phyloP scores from a whole-genome alignment of 2,113 vertebrate species.

The Taxidea taxus region DNA sequence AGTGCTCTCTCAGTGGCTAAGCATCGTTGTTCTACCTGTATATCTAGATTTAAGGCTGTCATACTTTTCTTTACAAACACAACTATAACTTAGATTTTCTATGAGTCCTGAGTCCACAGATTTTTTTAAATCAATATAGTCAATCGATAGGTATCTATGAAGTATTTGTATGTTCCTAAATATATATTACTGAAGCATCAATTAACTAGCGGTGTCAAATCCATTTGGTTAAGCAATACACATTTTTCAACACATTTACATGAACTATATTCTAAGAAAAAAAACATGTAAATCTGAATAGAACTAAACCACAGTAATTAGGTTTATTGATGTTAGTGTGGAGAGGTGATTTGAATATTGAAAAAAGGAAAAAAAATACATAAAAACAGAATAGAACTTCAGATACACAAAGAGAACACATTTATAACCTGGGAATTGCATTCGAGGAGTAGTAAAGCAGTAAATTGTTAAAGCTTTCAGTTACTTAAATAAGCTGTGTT shows the following conservation, averaged over 20 bases:
- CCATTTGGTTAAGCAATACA: neutral
- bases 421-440: neutral
- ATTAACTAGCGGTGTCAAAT: neutral
- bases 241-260: neutral
- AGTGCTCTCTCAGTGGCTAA: constrained; percentile 52
- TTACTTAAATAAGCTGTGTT: neutral
- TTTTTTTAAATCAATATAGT: neutral
- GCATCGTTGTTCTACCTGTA: neutral
- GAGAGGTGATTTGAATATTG: constrained; percentile 1
- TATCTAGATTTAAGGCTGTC: neutral
- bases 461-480: neutral
- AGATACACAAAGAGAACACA: neutral
- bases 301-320: neutral
- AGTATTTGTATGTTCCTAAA: neutral
- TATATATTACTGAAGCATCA: neutral
- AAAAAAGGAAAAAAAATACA: neutral
- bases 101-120: neutral
- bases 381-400: neutral
- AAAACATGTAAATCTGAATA: neutral
- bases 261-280: neutral
- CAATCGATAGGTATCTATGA: neutral
- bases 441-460: neutral
- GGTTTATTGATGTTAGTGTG: neutral
- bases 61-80: neutral
- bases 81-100: neutral